Conservation (phyloP, 2,113 vertebrate genomes). For the Campylomormyrus tamandua region DNA sequence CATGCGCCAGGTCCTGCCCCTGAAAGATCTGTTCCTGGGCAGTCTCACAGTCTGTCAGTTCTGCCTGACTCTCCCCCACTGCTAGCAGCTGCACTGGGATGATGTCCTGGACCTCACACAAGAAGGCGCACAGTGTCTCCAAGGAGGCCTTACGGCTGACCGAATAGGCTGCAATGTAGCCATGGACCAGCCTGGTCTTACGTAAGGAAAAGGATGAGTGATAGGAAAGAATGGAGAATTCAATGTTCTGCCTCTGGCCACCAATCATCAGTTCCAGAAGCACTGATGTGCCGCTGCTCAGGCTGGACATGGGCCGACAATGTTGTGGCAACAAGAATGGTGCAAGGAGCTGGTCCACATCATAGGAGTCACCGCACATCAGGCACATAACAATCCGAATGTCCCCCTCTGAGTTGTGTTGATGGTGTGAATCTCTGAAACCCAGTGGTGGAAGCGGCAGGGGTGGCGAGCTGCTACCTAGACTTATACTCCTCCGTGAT, state of each 20-base stretch:
- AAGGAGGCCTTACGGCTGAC: constrained; percentile 81
- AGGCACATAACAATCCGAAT: constrained; percentile 84
- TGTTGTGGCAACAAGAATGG: constrained; percentile 77
- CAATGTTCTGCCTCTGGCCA: constrained; percentile 70
- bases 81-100: constrained; percentile 87
- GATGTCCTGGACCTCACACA: constrained; percentile 92
- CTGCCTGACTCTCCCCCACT: constrained; percentile 67
- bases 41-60: constrained; percentile 71
- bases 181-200: constrained; percentile 83
- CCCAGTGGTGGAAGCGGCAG: constrained; percentile 55
- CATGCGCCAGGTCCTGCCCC: constrained; percentile 86
- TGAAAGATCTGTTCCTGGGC: constrained; percentile 79
- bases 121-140: constrained; percentile 85
- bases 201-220: constrained; percentile 83
- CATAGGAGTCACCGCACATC: constrained; percentile 86
- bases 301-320: constrained; percentile 65
- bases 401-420: constrained; percentile 64
- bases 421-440: constrained; percentile 69
- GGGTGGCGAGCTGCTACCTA: constrained; percentile 60
- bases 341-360: constrained; percentile 76
- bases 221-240: constrained; percentile 83
- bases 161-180: constrained; percentile 86
- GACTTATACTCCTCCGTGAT: constrained; percentile 69
- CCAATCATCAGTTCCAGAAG: constrained; percentile 74
- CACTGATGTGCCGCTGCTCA: constrained; percentile 66